Percentiles rank a stretch among this genome's conserved stretches.
Evolutionary conservation across 2,888 invertebrate genomes (phyloP).

Genomic region (Arrhopalites spinosus): DNA sequence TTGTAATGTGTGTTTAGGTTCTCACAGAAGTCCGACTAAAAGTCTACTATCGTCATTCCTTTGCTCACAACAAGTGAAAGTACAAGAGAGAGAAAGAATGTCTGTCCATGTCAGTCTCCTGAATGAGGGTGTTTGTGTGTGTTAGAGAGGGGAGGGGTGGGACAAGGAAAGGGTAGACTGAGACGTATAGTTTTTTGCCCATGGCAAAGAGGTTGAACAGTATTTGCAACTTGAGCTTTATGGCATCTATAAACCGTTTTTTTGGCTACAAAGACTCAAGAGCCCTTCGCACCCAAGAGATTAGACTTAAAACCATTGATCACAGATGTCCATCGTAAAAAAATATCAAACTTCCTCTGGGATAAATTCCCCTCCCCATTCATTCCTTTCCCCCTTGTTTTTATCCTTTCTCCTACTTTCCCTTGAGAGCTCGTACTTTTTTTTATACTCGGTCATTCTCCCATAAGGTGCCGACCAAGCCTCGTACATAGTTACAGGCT

Average conservation of each 20-base stretch:
- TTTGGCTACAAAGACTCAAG: conserved; percentile 1
- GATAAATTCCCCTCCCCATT: not conserved
- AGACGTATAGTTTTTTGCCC: not conserved
- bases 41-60: too few relatives aligned
- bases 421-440: not conserved
- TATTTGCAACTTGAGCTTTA: not conserved
- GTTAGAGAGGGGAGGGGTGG: not conserved
- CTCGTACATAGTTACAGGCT: too few relatives aligned
- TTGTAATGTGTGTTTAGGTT: not conserved
- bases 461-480: too few relatives aligned
- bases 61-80: not conserved
- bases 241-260: conserved; percentile 6
- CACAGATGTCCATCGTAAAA: conserved; percentile 16
- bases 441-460: not conserved
- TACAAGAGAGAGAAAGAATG: not conserved
- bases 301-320: conserved; percentile 12
- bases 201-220: too few relatives aligned
- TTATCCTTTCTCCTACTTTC: not conserved
- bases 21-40: not conserved
- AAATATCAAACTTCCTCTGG: not conserved
- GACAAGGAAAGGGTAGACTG: not conserved
- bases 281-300: conserved; percentile 3
- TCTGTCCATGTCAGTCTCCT: not conserved
- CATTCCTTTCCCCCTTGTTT: not conserved
- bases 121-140: not conserved